Percentiles rank a stretch among this genome's conserved stretches.
phyloP scores from a whole-genome alignment of 2,113 vertebrate species.

The Nestor notabilis region DNA sequence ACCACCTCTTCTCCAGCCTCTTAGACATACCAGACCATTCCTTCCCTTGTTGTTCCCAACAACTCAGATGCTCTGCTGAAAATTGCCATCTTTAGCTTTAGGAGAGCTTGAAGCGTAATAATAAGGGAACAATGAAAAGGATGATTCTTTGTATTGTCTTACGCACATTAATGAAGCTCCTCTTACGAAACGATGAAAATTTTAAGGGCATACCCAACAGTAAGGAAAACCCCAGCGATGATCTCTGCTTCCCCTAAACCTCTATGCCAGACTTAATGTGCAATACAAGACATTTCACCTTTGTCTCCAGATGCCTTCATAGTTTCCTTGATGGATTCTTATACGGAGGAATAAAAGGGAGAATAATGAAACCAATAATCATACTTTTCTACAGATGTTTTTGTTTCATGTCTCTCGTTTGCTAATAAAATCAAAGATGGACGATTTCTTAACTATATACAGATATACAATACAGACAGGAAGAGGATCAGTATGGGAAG shows the following conservation, averaged over 20 bases:
- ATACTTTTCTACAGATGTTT: not conserved
- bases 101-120: not conserved
- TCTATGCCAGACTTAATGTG: not conserved
- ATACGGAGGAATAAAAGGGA: not conserved
- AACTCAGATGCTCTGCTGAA: not conserved
- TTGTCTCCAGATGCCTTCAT: not conserved
- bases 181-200: not conserved
- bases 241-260: not conserved
- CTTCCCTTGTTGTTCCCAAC: not conserved
- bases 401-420: not conserved
- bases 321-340: not conserved
- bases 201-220: not conserved
- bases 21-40: constrained; percentile 20
- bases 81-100: not conserved
- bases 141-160: constrained; percentile 34
- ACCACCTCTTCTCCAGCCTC: constrained; percentile 27
- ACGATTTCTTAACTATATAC: not conserved
- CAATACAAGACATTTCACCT: not conserved
- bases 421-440: not conserved
- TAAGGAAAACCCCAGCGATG: not conserved
- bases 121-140: not conserved
- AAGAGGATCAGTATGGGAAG: not conserved
- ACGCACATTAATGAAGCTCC: not conserved
- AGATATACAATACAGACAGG: not conserved
- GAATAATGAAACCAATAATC: not conserved